Base-by-base conservation (phyloP, 1,140 invertebrate species). In the Caerostris darwini region DNA sequence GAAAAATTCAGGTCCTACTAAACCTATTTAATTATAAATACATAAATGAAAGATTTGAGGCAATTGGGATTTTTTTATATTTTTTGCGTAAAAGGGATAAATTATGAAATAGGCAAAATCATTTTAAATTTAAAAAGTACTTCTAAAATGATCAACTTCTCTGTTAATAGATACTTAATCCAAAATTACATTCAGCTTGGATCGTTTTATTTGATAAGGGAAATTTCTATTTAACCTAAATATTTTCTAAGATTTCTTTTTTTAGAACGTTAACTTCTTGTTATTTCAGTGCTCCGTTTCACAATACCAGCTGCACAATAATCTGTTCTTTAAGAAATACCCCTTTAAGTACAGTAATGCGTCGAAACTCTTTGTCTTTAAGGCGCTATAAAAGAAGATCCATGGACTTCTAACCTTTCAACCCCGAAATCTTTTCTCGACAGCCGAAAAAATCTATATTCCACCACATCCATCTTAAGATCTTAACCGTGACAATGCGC, bases 381-480 rank as follows among this genome's bases (percentile, higher is more conserved):
- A 90, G 69, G 7, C 64, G 19, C 89, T 81, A 81, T 90, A 53
- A 90, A 54, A 59, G 64, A 19, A 57, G 77, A 90, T 81, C 67
- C 71, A 90, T 90, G 17, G 64, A 54, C 50, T 34, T n/a, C 57
- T 83, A 83, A 83, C 56, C 81, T 92, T 86, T 92, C 91, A 58
- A 54, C n/a, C 81, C 59, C 12, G 59, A 61, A 92, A 57, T 64
- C 90, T 83, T 58, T 81, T 56, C 8, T 1, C 61, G 82, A 92
- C 91, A 92, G 59, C 61, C 56, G 10, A 86, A 92, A 92, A 53
- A 81, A 82, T 83, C 71, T 83, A 64, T 83, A 77, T 64, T 83
- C 81, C 10, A 19, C 59, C n/a, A 92, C 56, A 92, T 92, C 64
- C 67, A 92, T 83, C 81, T 92, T 69, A 86, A 85, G 67, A 83